Evolutionary conservation across 2,888 invertebrate genomes (phyloP).

Genomic region (Standfussiana lucernea): DNA sequence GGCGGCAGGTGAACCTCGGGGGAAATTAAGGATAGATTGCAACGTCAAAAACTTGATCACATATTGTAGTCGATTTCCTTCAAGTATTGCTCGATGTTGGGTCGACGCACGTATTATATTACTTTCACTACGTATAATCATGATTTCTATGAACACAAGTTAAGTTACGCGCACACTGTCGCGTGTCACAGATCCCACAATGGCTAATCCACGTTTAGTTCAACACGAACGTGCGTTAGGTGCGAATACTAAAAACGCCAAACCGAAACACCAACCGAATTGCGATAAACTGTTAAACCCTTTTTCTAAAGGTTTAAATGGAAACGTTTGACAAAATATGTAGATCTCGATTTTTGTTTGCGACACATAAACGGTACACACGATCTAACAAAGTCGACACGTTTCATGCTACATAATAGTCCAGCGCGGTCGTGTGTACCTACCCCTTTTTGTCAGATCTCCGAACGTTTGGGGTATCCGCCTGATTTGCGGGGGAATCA

Average conservation of each 20-base stretch:
- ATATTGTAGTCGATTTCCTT: slow-evolving; percentile 84
- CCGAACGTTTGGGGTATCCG: slow-evolving; percentile 57
- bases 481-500: slow-evolving; percentile 65
- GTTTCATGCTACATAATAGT: slow-evolving; percentile 55
- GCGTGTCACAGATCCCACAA: slow-evolving; percentile 33
- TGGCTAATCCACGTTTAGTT: slow-evolving; percentile 47
- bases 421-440: slow-evolving; percentile 42
- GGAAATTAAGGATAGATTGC: slow-evolving; percentile 89
- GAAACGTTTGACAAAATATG: slow-evolving; percentile 44
- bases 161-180: slow-evolving; percentile 51
- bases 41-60: slow-evolving; percentile 88
- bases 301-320: slow-evolving; percentile 22
- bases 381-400: slow-evolving; percentile 58
- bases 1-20: slow-evolving; percentile 84
- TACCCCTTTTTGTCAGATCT: slow-evolving; percentile 57
- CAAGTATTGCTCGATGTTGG: slow-evolving; percentile 76
- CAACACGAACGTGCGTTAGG: slow-evolving; percentile 37
- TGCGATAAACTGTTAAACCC: slow-evolving; percentile 23
- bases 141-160: slow-evolving; percentile 60
- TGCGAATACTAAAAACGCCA: slow-evolving; percentile 42
- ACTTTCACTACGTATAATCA: slow-evolving; percentile 68
- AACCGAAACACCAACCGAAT: slow-evolving; percentile 28
- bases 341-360: slow-evolving; percentile 46
- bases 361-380: slow-evolving; percentile 42
- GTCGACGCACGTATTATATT: slow-evolving; percentile 78